A percentile compares a stretch with the other conserved stretches of the same genome.
Conservation (phyloP, 2,888 invertebrate genomes). For the Drosophila mimica region DNA sequence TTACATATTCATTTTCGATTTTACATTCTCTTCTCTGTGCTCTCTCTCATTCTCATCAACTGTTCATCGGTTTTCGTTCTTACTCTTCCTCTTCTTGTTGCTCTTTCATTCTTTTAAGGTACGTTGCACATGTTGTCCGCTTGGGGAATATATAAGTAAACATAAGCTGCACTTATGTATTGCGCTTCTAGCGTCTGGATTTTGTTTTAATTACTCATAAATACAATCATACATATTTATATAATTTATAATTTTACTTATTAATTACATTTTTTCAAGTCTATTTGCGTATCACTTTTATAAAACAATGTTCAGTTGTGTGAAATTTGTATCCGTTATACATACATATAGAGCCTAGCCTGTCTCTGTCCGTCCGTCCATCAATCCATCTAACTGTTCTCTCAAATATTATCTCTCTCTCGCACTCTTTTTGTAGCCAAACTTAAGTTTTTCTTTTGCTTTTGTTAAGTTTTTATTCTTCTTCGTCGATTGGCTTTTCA, state of each 20-base stretch:
- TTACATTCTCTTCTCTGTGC: slow-evolving; percentile 19
- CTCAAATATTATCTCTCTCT: slow-evolving; percentile 36
- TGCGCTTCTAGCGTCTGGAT: slow-evolving; percentile 75
- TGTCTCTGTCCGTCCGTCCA: not conserved
- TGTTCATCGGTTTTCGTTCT: slow-evolving; percentile 20
- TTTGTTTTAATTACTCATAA: slow-evolving; percentile 72
- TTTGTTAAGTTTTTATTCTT: slow-evolving; percentile 18
- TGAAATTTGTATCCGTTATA: slow-evolving; percentile 68
- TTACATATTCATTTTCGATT: slow-evolving; percentile 17
- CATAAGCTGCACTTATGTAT: slow-evolving; percentile 77
- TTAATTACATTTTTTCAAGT: slow-evolving; percentile 78
- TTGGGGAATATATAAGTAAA: slow-evolving; percentile 71
- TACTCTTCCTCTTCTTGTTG: slow-evolving; percentile 1
- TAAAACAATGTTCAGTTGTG: slow-evolving; percentile 80
- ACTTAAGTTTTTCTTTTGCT: slow-evolving; percentile 26
- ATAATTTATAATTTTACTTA: slow-evolving; percentile 79
- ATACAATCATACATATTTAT: slow-evolving; percentile 66
- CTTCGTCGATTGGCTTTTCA: slow-evolving; percentile 59
- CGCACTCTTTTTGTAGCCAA: slow-evolving; percentile 47
- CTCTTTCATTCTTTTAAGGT: slow-evolving; percentile 61
- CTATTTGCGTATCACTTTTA: slow-evolving; percentile 81
- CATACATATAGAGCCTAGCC: slow-evolving; percentile 62
- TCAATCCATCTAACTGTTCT: slow-evolving; percentile 14
- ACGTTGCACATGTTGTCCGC: slow-evolving; percentile 78
- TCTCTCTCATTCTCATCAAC: slow-evolving; percentile 29